phyloP scores from a whole-genome alignment of 2,113 vertebrate species.

The Machaerirhynchus nigripectus region DNA sequence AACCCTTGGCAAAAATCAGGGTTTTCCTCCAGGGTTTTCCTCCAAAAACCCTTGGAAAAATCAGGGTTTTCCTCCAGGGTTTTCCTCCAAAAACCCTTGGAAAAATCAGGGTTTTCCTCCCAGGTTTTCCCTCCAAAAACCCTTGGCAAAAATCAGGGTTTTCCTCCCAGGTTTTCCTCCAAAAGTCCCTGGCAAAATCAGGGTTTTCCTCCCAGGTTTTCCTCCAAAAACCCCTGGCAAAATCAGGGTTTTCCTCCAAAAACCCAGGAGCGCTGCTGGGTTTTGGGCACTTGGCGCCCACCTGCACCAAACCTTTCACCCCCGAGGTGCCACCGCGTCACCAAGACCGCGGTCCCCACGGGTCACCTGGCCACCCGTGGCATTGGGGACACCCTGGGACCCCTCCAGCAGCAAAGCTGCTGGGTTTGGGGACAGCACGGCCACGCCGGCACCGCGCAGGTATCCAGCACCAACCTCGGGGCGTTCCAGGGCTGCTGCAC shows the following conservation, averaged over 20 bases:
- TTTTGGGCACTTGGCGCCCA: background rate
- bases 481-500: background rate
- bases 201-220: no score
- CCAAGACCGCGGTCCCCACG: accelerated
- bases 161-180: no score
- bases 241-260: background rate
- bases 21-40: background rate
- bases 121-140: no score
- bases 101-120: background rate
- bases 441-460: accelerated
- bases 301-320: background rate
- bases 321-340: accelerated
- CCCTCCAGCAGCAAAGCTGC: background rate
- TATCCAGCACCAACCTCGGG: accelerated
- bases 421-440: background rate
- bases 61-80: background rate
- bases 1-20: background rate
- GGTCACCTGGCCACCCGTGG: accelerated
- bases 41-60: background rate
- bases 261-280: background rate
- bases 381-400: accelerated
- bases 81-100: background rate
- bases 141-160: accelerated
- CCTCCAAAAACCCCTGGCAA: background rate
- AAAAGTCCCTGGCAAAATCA: background rate